Base-by-base conservation (phyloP, 2,797 vertebrate genomes). In the Clangula hyemalis region DNA sequence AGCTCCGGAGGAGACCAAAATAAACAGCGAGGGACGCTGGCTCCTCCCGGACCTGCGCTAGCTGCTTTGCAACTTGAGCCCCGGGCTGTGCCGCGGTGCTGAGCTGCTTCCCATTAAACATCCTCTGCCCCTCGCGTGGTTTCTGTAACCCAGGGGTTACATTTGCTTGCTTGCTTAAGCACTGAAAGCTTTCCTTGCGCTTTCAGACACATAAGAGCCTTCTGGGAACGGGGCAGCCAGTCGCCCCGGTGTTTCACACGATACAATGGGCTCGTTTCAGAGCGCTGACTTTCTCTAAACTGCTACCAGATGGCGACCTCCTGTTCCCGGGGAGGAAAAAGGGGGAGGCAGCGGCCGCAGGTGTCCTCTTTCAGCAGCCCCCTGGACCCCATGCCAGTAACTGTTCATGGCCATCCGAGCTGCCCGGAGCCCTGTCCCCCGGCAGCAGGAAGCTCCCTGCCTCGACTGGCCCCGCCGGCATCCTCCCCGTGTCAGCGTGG, bases 271-370 rank as follows among this genome's bases (percentile, higher is more conserved):
- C 79, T 75, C 10, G 15, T 96, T 96, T 95, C 85, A 96, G 93
- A 90, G 84, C 16, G 0, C 43, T 66, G 94, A 56, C 91, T 93
- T 30, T 56, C 90, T 71, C 94, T 74, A 96, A 96, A 97, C 89
- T 96, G 95, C 95, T 97, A 97, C 95, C 95, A 97, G 95, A 96
- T 96, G 95, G 95, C 91, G 85, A 94, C 94, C 94, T 96, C 91
- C 94, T 95, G 95, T 94, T 96, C 90, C 93, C 1, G 4, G 56
- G 77, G 77, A 95, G 91, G 90, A 86, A 78, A 92, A 77, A 80
- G 94, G 95, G 95, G 95, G 92, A 95, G 93, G 95, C 56, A 34
- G 77, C 14, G 34, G n/a, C 90, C 86, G 83, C 91, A 91, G 85
- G 77, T 85, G 89, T 94, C 91, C 84, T 93, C 95, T 96, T 96